Evolutionary conservation across 2,797 vertebrate genomes (phyloP).

Genomic region (Diglossa cyanea): DNA sequence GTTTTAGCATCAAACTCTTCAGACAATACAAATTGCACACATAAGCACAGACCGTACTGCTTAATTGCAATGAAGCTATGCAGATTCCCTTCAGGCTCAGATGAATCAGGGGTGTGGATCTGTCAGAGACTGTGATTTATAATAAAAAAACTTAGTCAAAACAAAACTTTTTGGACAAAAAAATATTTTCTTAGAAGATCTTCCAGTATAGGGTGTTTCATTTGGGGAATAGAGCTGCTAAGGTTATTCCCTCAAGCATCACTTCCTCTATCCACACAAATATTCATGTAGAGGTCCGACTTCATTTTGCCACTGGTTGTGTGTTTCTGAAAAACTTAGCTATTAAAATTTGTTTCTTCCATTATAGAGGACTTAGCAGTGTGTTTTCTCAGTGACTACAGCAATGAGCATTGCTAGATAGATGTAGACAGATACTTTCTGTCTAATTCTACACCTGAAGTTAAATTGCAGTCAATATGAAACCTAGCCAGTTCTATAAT

Average conservation of each 20-base stretch:
- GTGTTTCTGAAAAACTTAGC: neutral
- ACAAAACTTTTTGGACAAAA: neutral
- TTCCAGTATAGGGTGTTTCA: neutral
- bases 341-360: neutral
- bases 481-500: conserved; percentile 45
- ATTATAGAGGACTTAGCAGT: neutral
- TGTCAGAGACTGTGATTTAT: neutral
- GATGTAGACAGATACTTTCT: neutral
- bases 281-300: neutral
- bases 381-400: neutral
- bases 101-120: neutral
- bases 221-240: neutral
- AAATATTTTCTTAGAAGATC: neutral
- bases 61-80: neutral
- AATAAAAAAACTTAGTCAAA: neutral
- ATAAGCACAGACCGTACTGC: too few species aligned
- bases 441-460: conserved; percentile 46
- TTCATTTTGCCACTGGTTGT: neutral
- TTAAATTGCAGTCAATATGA: conserved; percentile 45
- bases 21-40: neutral
- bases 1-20: neutral
- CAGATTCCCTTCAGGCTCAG: neutral
- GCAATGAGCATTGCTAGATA: neutral
- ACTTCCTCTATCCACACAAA: neutral
- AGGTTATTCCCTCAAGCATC: neutral